Conservation (phyloP, 2,888 invertebrate species). For the Lepetodrilus schrolli region DNA sequence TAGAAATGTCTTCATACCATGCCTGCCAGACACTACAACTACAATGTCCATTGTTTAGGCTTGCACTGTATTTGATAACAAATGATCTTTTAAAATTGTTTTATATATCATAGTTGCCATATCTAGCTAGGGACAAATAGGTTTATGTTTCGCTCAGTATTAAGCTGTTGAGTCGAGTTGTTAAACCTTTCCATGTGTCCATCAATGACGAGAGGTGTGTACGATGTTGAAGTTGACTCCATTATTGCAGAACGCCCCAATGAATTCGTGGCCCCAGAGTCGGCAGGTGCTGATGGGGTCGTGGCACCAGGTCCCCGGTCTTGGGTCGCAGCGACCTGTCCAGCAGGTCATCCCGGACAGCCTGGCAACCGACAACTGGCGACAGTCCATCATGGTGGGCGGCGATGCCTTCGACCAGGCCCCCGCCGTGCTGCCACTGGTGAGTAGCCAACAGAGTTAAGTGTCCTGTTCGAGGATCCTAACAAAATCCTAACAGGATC, state of each 20-base stretch:
- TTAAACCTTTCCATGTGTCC: not conserved
- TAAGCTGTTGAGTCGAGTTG: not conserved
- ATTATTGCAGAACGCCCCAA: conserved; percentile 80
- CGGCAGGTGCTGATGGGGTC: conserved; percentile 86
- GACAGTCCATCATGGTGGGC: conserved; percentile 85
- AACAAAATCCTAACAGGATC: no score
- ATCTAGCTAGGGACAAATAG: no score
- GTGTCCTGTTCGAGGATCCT: no score
- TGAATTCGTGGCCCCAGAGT: conserved; percentile 83
- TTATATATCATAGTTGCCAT: no score
- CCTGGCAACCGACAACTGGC: conserved; percentile 79
- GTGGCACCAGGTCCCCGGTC: conserved; percentile 83
- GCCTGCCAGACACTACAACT: no score
- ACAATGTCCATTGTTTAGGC: no score
- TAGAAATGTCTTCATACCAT: no score
- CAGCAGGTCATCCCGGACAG: conserved; percentile 69
- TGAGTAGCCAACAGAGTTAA: no score
- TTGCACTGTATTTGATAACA: no score
- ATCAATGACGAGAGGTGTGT: not conserved
- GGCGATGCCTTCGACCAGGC: conserved; percentile 61
- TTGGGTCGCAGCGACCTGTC: conserved; percentile 66
- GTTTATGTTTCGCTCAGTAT: not conserved
- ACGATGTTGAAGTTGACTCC: not conserved
- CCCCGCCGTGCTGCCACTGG: conserved; percentile 62
- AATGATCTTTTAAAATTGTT: no score